These are phyloP conservation scores for Euglossa dilemma DNA, from an alignment of 1,140 invertebrate genomes.

Conservation along the genomic window DNA sequence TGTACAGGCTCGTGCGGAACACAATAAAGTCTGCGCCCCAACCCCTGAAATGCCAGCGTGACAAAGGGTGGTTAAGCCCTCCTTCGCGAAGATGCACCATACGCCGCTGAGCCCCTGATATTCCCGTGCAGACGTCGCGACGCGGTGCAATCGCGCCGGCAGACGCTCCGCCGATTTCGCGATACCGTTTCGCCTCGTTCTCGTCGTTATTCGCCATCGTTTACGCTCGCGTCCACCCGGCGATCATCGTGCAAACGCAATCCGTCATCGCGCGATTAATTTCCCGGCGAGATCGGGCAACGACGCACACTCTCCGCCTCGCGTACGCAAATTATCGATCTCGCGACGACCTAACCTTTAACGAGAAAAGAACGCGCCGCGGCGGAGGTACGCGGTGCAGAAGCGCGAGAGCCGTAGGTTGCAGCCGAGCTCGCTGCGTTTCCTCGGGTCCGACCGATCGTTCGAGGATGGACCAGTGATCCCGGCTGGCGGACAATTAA, in stretches of 20 bases:
- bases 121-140: conserved; percentile 54
- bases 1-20: conserved; percentile 69
- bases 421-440: conserved; percentile 17
- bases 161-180: neutral
- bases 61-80: conserved; percentile 77
- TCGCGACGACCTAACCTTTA: conserved; percentile 59
- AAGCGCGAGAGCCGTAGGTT: conserved; percentile 28
- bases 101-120: conserved; percentile 58
- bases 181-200: too few species aligned
- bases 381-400: conserved; percentile 1
- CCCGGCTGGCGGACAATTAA: neutral
- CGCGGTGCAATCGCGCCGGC: conserved; percentile 43
- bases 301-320: neutral
- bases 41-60: conserved; percentile 71
- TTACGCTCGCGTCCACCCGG: too few species aligned
- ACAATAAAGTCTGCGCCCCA: conserved; percentile 76
- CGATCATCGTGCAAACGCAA: neutral
- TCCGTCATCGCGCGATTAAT: conserved; percentile 60
- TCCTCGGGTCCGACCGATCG: neutral
- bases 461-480: neutral
- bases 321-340: conserved; percentile 56
- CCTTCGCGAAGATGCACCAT: conserved; percentile 74
- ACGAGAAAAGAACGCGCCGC: conserved; percentile 42
- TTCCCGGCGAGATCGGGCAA: conserved; percentile 35
- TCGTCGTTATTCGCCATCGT: neutral